Evolutionary conservation across 2,797 vertebrate genomes (phyloP).

Genomic region (Characodon lateralis): DNA sequence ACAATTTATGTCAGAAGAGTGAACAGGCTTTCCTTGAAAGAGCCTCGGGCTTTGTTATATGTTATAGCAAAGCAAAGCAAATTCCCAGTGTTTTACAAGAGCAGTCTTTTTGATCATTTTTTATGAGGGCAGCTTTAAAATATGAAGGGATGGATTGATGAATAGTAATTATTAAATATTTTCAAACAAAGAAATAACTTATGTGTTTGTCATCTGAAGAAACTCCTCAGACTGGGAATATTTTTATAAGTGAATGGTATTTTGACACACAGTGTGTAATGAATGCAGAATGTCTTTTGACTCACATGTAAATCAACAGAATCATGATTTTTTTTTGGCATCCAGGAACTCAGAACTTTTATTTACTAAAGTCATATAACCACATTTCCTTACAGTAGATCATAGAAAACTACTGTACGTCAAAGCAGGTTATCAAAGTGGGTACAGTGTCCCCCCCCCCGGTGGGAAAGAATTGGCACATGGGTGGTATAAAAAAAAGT

Average conservation of each 20-base stretch:
- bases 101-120: not conserved
- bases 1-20: too few species aligned
- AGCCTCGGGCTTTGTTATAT: too few species aligned
- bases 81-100: too few species aligned
- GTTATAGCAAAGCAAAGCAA: too few species aligned
- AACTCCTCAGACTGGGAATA: not conserved
- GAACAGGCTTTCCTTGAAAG: too few species aligned
- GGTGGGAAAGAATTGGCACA: not conserved
- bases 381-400: not conserved
- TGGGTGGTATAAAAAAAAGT: too few species aligned
- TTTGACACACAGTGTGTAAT: not conserved
- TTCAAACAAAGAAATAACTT: not conserved
- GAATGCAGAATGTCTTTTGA: not conserved
- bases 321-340: too few species aligned
- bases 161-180: not conserved
- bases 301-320: not conserved
- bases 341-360: not conserved
- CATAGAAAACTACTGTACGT: not conserved
- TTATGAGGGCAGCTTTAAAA: not conserved
- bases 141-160: not conserved
- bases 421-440: not conserved
- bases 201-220: not conserved
- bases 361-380: not conserved
- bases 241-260: not conserved
- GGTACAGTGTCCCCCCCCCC: not conserved